Evolutionary conservation across 2,113 vertebrate species (phyloP).

Genomic region (Lontra canadensis): DNA sequence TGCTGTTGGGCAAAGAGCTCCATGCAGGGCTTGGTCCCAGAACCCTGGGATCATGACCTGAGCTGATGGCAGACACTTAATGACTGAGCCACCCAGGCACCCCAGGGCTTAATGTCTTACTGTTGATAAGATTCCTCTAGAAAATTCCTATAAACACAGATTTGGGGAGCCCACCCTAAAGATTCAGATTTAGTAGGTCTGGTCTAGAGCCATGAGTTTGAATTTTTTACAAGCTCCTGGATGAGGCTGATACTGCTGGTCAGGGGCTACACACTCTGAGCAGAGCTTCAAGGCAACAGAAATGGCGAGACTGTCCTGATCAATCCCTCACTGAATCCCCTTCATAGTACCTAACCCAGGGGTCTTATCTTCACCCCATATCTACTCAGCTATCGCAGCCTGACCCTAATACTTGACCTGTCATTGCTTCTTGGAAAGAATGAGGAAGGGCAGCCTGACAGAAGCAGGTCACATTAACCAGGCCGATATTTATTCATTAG

Average conservation of each 20-base stretch:
- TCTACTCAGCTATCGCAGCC: neutral
- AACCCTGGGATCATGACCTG: too few species aligned
- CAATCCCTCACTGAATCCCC: neutral
- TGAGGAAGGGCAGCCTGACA: neutral
- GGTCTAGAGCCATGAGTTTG: neutral
- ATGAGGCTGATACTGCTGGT: neutral
- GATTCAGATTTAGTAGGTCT: neutral
- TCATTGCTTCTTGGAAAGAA: neutral
- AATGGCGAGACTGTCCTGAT: neutral
- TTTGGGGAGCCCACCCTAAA: neutral
- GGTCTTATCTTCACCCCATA: fast-evolving
- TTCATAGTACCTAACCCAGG: neutral
- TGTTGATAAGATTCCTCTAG: neutral
- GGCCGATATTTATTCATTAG: constrained; percentile 40
- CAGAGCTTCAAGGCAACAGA: neutral
- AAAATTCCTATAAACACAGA: neutral
- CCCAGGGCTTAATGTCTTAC: neutral
- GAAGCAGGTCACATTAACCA: neutral
- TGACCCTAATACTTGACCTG: neutral
- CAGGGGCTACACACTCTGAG: neutral
- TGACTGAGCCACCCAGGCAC: too few species aligned
- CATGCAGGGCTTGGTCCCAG: too few species aligned
- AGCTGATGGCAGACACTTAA: too few species aligned
- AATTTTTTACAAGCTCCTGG: neutral
- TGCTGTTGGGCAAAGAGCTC: too few species aligned